Evolutionary conservation across 2,113 vertebrate genomes (phyloP).

Genomic region (Saccopteryx bilineata): DNA sequence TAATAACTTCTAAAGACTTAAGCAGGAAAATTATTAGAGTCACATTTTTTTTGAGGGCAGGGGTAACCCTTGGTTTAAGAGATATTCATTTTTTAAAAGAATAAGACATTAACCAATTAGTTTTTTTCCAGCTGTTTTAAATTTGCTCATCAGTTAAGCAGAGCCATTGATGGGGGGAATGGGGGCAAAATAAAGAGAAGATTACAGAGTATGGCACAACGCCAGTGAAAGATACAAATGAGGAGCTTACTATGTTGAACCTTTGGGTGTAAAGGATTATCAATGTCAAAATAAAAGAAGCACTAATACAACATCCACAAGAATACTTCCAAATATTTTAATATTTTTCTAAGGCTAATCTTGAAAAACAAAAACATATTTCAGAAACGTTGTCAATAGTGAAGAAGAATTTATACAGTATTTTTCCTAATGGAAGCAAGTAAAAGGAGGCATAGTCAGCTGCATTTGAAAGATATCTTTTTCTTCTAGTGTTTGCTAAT

Average conservation of each 20-base stretch:
- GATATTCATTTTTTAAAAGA: not conserved
- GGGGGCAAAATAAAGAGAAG: not conserved
- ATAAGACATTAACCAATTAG: not conserved
- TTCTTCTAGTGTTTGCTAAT: not conserved
- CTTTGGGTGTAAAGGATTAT: not conserved
- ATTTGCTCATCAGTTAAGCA: not conserved
- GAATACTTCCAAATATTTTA: not conserved
- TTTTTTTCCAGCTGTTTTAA: not conserved
- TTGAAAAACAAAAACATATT: not conserved
- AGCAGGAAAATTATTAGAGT: not conserved
- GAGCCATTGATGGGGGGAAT: not conserved
- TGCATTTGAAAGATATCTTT: not conserved
- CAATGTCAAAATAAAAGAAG: slow-evolving; percentile 30
- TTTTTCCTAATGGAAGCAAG: not conserved
- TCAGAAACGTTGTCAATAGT: not conserved
- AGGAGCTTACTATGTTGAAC: not conserved
- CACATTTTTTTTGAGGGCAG: not conserved
- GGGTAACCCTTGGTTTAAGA: not conserved
- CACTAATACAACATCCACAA: not conserved
- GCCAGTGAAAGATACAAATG: slow-evolving; percentile 34
- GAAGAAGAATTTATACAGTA: not conserved
- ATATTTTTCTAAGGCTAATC: slow-evolving; percentile 11
- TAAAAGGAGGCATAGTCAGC: not conserved
- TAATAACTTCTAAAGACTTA: not conserved
- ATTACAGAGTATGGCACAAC: not conserved